These are phyloP conservation scores for Luperina nickerlii DNA, from an alignment of 2,888 invertebrate genomes.

Conservation along the genomic window DNA sequence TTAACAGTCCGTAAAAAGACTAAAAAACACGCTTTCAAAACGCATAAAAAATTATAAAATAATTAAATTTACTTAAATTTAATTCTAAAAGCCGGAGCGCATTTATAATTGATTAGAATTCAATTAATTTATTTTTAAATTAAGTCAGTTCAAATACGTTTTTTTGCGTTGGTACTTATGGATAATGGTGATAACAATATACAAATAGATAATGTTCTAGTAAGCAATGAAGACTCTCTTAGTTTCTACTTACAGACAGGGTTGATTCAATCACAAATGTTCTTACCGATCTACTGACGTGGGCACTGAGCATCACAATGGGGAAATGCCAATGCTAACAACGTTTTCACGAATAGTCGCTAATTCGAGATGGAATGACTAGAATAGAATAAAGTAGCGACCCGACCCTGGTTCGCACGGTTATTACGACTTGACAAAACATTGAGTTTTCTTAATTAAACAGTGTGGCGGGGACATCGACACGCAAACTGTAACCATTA, in stretches of 20 bases:
- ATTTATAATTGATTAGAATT: too few species aligned
- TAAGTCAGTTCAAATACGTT: neutral
- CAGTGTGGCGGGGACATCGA: too few species aligned
- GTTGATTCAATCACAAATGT: conserved; percentile 13
- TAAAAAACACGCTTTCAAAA: too few species aligned
- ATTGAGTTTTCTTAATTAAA: neutral
- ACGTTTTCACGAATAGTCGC: conserved; percentile 29
- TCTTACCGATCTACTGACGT: neutral
- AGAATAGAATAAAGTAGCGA: neutral
- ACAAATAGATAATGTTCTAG: neutral
- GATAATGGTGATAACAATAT: neutral
- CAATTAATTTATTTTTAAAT: too few species aligned
- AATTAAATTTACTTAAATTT: too few species aligned
- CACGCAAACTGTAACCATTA: too few species aligned
- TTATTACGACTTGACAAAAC: neutral
- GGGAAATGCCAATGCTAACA: conserved; percentile 5
- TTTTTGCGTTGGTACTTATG: neutral
- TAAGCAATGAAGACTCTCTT: neutral
- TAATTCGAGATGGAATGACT: conserved; percentile 18
- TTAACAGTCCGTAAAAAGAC: too few species aligned
- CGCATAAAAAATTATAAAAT: too few species aligned
- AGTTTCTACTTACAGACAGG: conserved; percentile 20
- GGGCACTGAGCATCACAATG: conserved; percentile 5
- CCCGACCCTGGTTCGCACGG: neutral
- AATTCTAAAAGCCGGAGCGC: too few species aligned